Conservation (phyloP, 1,140 invertebrate genomes). For the Pachyrhynchus sulphureomaculatus region DNA sequence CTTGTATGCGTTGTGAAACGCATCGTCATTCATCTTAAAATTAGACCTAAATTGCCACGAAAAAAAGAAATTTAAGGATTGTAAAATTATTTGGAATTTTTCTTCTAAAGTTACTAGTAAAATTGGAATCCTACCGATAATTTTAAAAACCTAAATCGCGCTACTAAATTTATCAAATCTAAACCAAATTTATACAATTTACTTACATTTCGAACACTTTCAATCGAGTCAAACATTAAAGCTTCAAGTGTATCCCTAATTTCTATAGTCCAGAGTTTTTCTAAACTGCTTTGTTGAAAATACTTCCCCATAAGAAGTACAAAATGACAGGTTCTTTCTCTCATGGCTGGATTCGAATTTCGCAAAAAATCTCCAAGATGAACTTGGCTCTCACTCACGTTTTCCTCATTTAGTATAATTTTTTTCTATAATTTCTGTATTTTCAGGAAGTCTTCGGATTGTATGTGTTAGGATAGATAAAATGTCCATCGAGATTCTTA, state of each 20-base stretch:
- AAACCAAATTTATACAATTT: no score
- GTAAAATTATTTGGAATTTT: no score
- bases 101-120: no score
- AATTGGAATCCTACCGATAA: no score
- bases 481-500: conserved; percentile 64
- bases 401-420: conserved; percentile 59
- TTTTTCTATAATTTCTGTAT: conserved; percentile 72
- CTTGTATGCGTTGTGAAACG: no score
- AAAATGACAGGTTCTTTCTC: conserved; percentile 66
- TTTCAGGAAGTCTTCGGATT: conserved; percentile 71
- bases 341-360: conserved; percentile 61
- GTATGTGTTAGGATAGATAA: conserved; percentile 73
- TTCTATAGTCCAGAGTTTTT: conserved; percentile 62
- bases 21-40: no score
- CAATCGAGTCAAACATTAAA: conserved; percentile 56
- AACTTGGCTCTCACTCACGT: conserved; percentile 45
- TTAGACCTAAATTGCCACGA: no score
- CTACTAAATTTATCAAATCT: no score
- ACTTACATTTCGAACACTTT: conserved; percentile 57
- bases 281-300: conserved; percentile 58
- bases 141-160: no score
- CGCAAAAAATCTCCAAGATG: conserved; percentile 62
- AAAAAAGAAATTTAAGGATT: no score
- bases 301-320: conserved; percentile 66
- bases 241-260: conserved; percentile 57